phyloP scores from a whole-genome alignment of 2,888 invertebrate genomes.

The Crossocerus cetratus region DNA sequence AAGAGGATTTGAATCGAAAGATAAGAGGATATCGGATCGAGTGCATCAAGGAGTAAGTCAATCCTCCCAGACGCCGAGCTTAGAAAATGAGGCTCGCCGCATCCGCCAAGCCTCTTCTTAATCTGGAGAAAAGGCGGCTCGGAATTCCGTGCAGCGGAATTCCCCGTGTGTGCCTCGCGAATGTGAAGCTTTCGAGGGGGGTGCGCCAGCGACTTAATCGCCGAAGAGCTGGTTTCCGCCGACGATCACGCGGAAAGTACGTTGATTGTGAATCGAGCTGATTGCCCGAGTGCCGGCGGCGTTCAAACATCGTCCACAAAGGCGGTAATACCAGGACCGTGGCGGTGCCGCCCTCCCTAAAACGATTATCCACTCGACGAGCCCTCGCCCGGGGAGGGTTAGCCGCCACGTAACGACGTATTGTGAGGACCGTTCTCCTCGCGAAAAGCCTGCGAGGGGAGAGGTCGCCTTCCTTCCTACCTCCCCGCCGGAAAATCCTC shows the following conservation, averaged over 20 bases:
- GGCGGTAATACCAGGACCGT: slow-evolving; percentile 69
- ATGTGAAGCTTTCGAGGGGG: background rate
- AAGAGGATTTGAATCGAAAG: too few relatives aligned
- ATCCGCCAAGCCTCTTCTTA: too few relatives aligned
- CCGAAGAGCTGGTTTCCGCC: slow-evolving; percentile 47
- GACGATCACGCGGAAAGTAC: slow-evolving; percentile 62
- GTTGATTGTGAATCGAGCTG: slow-evolving; percentile 73
- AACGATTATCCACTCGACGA: slow-evolving; percentile 75
- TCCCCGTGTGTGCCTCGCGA: background rate
- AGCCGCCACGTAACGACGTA: slow-evolving; percentile 72
- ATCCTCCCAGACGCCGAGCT: too few relatives aligned
- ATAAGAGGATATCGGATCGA: too few relatives aligned
- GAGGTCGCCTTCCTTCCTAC: slow-evolving; percentile 46
- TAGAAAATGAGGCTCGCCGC: too few relatives aligned
- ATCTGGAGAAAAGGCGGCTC: background rate
- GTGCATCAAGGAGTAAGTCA: too few relatives aligned
- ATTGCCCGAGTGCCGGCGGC: slow-evolving; percentile 72
- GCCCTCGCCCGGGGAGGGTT: slow-evolving; percentile 66
- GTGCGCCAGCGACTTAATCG: slow-evolving; percentile 32
- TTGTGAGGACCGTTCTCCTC: slow-evolving; percentile 67
- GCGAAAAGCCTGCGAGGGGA: slow-evolving; percentile 65
- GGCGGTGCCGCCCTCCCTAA: slow-evolving; percentile 68
- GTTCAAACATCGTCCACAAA: slow-evolving; percentile 73
- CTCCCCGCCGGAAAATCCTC: slow-evolving; percentile 61
- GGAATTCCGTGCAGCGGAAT: slow-evolving; percentile 21